Base-by-base conservation (phyloP, 2,888 invertebrate genomes). In the Netelia melanura region DNA sequence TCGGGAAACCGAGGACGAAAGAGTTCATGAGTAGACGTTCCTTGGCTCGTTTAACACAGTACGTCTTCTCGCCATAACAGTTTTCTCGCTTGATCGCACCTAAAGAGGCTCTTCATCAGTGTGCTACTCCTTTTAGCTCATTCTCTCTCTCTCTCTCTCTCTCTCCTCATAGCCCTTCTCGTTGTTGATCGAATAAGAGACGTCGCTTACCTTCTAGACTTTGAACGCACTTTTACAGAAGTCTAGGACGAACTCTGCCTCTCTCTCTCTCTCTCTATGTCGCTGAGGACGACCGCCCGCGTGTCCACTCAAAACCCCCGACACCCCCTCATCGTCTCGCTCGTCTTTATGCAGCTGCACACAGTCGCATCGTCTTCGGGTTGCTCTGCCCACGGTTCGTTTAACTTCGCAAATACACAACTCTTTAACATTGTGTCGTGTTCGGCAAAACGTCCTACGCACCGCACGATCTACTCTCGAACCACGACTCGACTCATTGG, bases 321-420 rank as follows among this genome's bases (percentile, higher is more conserved):
- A 52, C 11, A 61, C 68, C 23, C 62, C n/a, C 54, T 64, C 56
- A 1, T 10, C 11, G n/a, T 3, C 21, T 43, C 62, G 38, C 58
- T 76, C 52, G 25, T 54, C 30, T 52, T 44, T 21, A 5, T 52
- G 90, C 91, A 91, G 91, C 91, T 91, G 91, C 88, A 90, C 90
- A 90, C 90, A 90, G 91, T 91, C 89, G 88, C 89, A 86, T 87
- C 88, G 87, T 78, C 64, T 54, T 58, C 78, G 58, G 23, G 17
- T 38, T 79, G 74, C 80, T 64, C 91, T 88, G 86, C 86, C 89
- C 90, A 90, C 88, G 92, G 90, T 90, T 92, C 91, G 89, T 92
- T 92, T 92, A 90, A 91, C 90, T 89, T 88, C 64, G 90, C 91
- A 91, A 92, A 92, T 91, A 92, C 90, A 91, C 91, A 91, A 92